Evolutionary conservation across 2,888 invertebrate species (phyloP), one percentile per base, ranked within the genome.

Genomic region (Cheilosia vulpina): DNA sequence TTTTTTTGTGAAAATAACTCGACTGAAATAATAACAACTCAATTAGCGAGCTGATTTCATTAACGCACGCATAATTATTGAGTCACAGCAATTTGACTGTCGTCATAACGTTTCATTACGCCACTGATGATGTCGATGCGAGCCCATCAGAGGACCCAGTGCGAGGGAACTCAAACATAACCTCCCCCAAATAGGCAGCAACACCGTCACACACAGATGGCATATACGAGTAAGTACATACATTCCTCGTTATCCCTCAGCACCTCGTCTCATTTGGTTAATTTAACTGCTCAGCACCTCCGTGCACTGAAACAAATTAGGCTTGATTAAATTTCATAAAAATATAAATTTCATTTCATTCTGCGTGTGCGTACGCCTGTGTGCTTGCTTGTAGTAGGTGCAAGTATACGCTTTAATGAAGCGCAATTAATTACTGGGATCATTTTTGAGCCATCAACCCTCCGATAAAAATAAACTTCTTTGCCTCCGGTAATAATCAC

Each of bases 251-350:
- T 83, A 72, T 79, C 65, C 69, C 53, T 84, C 84, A 50, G 63
- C 79, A 79, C 79, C 75, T 84, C 84, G 58, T 66, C 79, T 84
- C 84, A 76, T 79, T 84, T 84, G 75, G 79, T 84, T 84, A 84
- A 84, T 79, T 84, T 79, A 69, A 79, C 73, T 50, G 58, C 73
- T 79, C 65, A 73, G 45, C 55, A 55, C 63, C 57, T 38, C 63
- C 38, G 15, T 50, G 41, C 66, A 27, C 27, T 52, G 52, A 13
- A 41, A 31, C 65, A 62, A 79, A 84, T 80, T 75, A 66, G 84
- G 73, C 58, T 84, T 75, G 69, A 71, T 78, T 75, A 75, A 84
- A 80, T 71, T 84, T 84, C 60, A 79, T 65, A 75, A 60, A 71
- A 83, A 72, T 63, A 71, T 24, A 45, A 24, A 65, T 68, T 63